A percentile compares a stretch with the other conserved stretches of the same genome.
Evolutionary conservation across 1,140 invertebrate genomes (phyloP).

Genomic region (Nixonia krombeini): DNA sequence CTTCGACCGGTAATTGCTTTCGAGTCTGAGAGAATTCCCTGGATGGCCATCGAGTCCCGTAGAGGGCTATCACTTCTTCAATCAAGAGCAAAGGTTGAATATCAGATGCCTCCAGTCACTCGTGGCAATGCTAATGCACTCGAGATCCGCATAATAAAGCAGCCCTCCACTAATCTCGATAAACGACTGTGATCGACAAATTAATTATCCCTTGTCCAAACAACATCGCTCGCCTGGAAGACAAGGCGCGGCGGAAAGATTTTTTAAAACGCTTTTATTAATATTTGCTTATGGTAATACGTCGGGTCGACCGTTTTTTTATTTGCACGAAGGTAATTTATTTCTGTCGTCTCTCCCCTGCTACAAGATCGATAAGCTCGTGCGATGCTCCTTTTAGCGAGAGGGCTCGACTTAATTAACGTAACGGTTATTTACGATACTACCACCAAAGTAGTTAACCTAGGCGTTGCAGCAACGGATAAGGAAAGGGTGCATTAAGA

Average conservation of each 20-base stretch:
- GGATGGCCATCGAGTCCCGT: neutral
- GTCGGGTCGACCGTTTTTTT: neutral
- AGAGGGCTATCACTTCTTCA: neutral
- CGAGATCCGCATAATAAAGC: conserved; percentile 27
- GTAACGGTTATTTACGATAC: conserved; percentile 56
- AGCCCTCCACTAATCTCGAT: neutral
- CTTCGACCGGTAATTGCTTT: conserved; percentile 1
- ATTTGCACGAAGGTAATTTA: conserved; percentile 24
- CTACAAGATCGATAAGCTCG: conserved; percentile 42
- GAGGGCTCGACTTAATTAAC: conserved; percentile 50
- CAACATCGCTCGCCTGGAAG: too few relatives aligned
- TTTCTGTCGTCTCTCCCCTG: conserved; percentile 35
- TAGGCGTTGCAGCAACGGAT: conserved; percentile 32
- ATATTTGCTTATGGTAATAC: neutral
- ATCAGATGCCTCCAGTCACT: neutral
- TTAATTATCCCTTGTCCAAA: neutral
- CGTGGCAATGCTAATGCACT: conserved; percentile 10
- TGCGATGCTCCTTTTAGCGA: conserved; percentile 41
- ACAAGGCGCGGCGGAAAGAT: too few relatives aligned
- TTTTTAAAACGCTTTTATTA: too few relatives aligned
- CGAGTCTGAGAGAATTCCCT: neutral
- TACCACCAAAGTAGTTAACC: conserved; percentile 35
- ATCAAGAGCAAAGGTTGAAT: neutral
- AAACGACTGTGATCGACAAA: neutral
- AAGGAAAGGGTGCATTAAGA: conserved; percentile 19